phyloP scores from a whole-genome alignment of 2,888 invertebrate species.

The Drosophila siamana region DNA sequence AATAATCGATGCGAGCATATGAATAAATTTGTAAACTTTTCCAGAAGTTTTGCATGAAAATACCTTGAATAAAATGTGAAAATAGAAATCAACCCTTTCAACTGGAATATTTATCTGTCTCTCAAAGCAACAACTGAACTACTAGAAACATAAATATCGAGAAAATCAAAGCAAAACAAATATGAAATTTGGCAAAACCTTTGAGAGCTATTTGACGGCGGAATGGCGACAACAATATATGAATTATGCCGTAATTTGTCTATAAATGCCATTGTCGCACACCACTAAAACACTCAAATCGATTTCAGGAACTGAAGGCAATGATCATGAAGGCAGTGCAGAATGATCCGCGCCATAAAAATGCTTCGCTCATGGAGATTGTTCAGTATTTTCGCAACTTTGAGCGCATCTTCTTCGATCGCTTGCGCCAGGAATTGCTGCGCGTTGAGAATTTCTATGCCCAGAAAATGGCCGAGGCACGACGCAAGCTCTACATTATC shows the following conservation, averaged over 20 bases:
- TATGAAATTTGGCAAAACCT: slow-evolving; percentile 99
- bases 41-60: background rate
- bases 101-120: background rate
- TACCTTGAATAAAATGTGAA: background rate
- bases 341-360: slow-evolving; percentile 88
- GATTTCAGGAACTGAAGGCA: slow-evolving; percentile 90
- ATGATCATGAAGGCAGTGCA: slow-evolving; percentile 94
- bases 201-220: slow-evolving; percentile 97
- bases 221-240: slow-evolving; percentile 99
- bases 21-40: background rate
- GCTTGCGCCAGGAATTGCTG: slow-evolving; percentile 95
- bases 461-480: slow-evolving; percentile 98
- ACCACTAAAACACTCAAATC: accelerated
- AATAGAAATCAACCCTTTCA: background rate
- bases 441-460: slow-evolving; percentile 98
- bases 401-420: slow-evolving; percentile 94
- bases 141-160: background rate
- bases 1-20: slow-evolving; percentile 1
- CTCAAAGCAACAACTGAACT: background rate
- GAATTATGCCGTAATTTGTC: slow-evolving; percentile 92
- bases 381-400: slow-evolving; percentile 30
- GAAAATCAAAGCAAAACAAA: no score
- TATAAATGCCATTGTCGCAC: slow-evolving; percentile 82
- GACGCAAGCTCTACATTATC: slow-evolving; percentile 89
- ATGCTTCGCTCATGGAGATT: background rate